Base-by-base conservation (phyloP, 2,888 invertebrate species). In the Macaria notata region DNA sequence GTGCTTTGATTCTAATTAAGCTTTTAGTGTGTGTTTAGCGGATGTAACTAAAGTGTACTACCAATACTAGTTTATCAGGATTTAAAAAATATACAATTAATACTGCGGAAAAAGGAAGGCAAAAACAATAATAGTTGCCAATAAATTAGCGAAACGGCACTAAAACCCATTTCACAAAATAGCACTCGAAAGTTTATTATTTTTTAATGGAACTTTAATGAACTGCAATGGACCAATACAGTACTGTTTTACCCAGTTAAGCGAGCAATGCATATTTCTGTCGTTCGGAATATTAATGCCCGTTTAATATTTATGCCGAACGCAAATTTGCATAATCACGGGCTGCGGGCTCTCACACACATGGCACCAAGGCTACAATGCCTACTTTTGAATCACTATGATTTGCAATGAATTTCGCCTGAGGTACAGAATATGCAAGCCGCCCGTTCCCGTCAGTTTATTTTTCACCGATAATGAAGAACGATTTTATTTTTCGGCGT, bases 251-350 rank as follows among this genome's bases (percentile, higher is more conserved):
- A 79, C 73, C 79, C 77, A 79, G 81, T 84, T 80, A 83, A 86
- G 77, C 83, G 84, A 84, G 82, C 86, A 85, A 85, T 85, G 85
- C 85, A 86, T 83, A 84, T 86, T 84, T 83, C 86, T 86, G 86
- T 81, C 86, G 83, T 79, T 77, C 81, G 78, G 90, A 89, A 91
- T 90, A 90, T 90, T 90, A 90, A 91, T 90, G 89, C 70, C 81
- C 85, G 87, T 86, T 90, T 86, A 89, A 90, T 90, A 91, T 91
- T 91, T 91, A 91, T 89, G 89, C 82, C 83, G 86, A 78, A 79
- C 78, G 79, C 84, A 86, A 85, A 90, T 91, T 90, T 91, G 86
- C 90, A 91, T 90, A 90, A 91, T 91, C 90, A 89, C 86, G 73
- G 83, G 75, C 85, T 77, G 82, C 75, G 84, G 80, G 81, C 82